Percentiles rank a stretch among this genome's conserved stretches.
Evolutionary conservation across 1,140 invertebrate genomes (phyloP).

Genomic region (Leucophenga varia): DNA sequence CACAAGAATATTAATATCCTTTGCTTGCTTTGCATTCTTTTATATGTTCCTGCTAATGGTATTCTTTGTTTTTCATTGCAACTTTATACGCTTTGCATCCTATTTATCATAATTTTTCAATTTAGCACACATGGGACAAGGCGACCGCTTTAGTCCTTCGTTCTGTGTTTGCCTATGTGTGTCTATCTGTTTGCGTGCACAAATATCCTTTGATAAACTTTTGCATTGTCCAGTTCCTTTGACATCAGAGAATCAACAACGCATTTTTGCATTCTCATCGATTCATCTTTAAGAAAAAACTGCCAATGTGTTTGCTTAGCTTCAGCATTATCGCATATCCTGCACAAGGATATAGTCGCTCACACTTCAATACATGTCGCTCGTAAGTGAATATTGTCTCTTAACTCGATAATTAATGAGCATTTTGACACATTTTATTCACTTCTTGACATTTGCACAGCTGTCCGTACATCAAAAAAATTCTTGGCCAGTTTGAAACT

Average conservation of each 20-base stretch:
- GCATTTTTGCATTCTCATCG: constrained; percentile 55
- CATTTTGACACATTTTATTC: constrained; percentile 48
- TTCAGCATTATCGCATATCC: constrained; percentile 2
- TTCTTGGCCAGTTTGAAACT: constrained; percentile 40
- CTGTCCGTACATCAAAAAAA: constrained; percentile 40
- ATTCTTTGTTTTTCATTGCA: too few relatives aligned
- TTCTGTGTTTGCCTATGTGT: constrained; percentile 14
- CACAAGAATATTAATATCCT: constrained; percentile 14
- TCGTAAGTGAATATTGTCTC: too few relatives aligned
- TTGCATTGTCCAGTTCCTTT: constrained; percentile 45
- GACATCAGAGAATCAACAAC: constrained; percentile 32
- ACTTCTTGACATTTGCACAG: constrained; percentile 54
- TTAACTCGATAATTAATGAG: constrained; percentile 49
- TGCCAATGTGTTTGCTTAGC: constrained; percentile 36
- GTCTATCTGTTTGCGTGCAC: constrained; percentile 45
- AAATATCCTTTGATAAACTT: constrained; percentile 52
- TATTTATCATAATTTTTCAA: constrained; percentile 57
- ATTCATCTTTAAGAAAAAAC: constrained; percentile 28
- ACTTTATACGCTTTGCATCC: constrained; percentile 11
- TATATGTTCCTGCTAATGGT: too few relatives aligned
- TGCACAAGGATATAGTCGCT: constrained; percentile 1
- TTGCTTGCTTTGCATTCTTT: constrained; percentile 4
- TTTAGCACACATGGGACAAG: constrained; percentile 31
- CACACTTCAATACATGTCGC: too few relatives aligned
- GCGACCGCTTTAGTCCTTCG: constrained; percentile 7